Conservation (phyloP, 1,140 invertebrate genomes). For the Aradophagus sp. region DNA sequence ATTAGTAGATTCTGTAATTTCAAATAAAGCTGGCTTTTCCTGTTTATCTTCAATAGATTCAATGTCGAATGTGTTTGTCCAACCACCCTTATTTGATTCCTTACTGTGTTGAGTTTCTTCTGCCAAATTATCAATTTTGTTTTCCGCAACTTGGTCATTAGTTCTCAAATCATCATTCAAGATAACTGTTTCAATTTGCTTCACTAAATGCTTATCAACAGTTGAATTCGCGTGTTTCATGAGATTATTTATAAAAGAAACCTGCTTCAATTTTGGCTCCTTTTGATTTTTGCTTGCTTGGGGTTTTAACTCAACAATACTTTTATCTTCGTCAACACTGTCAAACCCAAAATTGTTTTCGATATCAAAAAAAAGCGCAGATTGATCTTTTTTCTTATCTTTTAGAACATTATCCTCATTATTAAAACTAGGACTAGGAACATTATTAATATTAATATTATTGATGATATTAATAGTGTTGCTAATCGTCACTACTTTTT, state of each 20-base stretch:
- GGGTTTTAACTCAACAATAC: too few relatives aligned
- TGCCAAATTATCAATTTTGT: too few relatives aligned
- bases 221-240: conserved; percentile 16
- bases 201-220: conserved; percentile 15
- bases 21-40: conserved; percentile 2
- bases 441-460: too few relatives aligned
- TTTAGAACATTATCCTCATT: too few relatives aligned
- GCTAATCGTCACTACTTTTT: too few relatives aligned
- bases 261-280: too few relatives aligned
- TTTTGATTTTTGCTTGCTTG: too few relatives aligned
- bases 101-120: too few relatives aligned
- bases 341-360: conserved; percentile 33
- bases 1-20: conserved; percentile 4
- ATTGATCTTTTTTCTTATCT: background rate
- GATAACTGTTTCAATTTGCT: conserved; percentile 25
- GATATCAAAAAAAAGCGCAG: conserved; percentile 7
- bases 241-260: conserved; percentile 18
- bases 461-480: too few relatives aligned
- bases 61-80: conserved; percentile 35
- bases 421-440: too few relatives aligned
- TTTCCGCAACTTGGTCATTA: background rate
- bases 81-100: conserved; percentile 1
- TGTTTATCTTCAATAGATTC: conserved; percentile 9
- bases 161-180: background rate
- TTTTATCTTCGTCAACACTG: background rate